Evolutionary conservation across 2,888 invertebrate species (phyloP).

Genomic region (Perdita meconis): DNA sequence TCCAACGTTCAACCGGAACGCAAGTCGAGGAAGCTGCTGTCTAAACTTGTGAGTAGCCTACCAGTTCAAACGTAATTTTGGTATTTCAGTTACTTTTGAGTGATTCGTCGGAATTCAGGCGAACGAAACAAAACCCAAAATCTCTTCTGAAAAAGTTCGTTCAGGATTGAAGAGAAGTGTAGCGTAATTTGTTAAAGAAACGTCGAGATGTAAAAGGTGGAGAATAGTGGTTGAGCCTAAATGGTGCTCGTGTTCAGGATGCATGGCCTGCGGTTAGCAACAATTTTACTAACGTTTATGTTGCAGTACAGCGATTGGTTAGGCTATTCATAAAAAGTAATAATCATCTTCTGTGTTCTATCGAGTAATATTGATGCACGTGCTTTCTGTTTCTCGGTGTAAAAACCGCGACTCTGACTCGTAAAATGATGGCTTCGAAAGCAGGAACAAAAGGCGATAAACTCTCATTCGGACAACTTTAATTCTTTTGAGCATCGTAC

Average conservation of each 20-base stretch:
- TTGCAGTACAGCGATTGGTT: slow-evolving; percentile 47
- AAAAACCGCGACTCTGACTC: slow-evolving; percentile 1
- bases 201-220: slow-evolving; percentile 31
- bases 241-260: slow-evolving; percentile 45
- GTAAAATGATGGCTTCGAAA: slow-evolving; percentile 23
- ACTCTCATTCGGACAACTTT: slow-evolving; percentile 33
- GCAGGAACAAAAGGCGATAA: not conserved
- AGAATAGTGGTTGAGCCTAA: not conserved
- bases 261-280: slow-evolving; percentile 58
- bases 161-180: slow-evolving; percentile 30
- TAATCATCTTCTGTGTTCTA: slow-evolving; percentile 49
- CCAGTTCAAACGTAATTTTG: no score
- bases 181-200: slow-evolving; percentile 60
- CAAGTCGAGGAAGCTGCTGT: slow-evolving; percentile 9
- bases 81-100: no score
- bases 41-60: slow-evolving; percentile 20
- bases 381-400: not conserved
- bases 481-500: not conserved
- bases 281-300: slow-evolving; percentile 59
- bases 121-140: no score
- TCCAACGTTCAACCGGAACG: slow-evolving; percentile 25
- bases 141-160: not conserved
- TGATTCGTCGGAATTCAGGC: no score
- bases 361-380: slow-evolving; percentile 38
- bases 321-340: slow-evolving; percentile 49